phyloP scores from a whole-genome alignment of 2,888 invertebrate species.

The Heteromyza rotundicornis region DNA sequence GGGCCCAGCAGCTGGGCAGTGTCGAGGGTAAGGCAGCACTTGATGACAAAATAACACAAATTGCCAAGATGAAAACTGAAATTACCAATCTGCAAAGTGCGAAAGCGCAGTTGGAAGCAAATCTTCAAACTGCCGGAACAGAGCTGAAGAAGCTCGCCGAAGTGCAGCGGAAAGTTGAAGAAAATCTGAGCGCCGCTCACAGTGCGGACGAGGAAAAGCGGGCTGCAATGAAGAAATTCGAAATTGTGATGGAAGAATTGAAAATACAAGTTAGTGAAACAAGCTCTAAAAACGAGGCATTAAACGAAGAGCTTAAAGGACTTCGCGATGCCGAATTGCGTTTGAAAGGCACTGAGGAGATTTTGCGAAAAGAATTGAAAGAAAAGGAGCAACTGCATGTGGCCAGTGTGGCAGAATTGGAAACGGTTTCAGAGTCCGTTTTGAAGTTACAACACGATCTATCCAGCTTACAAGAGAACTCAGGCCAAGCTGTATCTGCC shows the following conservation, averaged over 20 bases:
- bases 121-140: conserved; percentile 24
- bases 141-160: conserved; percentile 26
- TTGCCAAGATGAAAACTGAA: conserved; percentile 28
- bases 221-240: conserved; percentile 37
- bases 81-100: conserved; percentile 21
- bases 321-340: conserved; percentile 13
- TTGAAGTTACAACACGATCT: conserved; percentile 22
- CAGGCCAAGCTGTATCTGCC: conserved; percentile 10
- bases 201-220: conserved; percentile 24
- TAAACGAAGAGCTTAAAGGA: conserved; percentile 46
- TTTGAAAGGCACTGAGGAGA: conserved; percentile 12
- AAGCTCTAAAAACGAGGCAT: conserved; percentile 39
- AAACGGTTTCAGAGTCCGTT: conserved; percentile 20
- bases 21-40: conserved; percentile 32
- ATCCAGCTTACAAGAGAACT: conserved; percentile 8
- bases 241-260: conserved; percentile 64
- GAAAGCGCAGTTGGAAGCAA: conserved; percentile 24
- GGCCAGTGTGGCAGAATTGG: conserved; percentile 17
- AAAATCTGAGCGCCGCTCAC: conserved; percentile 21
- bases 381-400: conserved; percentile 20
- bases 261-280: conserved; percentile 38
- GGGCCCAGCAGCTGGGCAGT: conserved; percentile 36
- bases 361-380: conserved; percentile 11
- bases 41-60: conserved; percentile 30
- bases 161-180: conserved; percentile 24